A percentile compares a stretch with the other conserved stretches of the same genome.
phyloP scores from a whole-genome alignment of 2,888 invertebrate species.

The Sarcophaga rosellei region DNA sequence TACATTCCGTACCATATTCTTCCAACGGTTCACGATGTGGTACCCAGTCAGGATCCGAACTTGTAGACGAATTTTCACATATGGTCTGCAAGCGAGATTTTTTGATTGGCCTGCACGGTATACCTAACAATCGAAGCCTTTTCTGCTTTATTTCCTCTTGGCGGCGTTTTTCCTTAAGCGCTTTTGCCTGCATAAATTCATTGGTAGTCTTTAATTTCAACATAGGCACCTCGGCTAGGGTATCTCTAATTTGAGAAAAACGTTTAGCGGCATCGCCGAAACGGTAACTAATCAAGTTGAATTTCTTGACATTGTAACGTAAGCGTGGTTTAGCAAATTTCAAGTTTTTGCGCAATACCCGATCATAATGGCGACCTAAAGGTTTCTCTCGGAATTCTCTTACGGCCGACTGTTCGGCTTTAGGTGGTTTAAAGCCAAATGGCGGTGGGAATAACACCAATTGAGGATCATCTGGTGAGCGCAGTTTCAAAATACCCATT shows the following conservation, averaged over 20 bases:
- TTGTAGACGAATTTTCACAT: slow-evolving; percentile 72
- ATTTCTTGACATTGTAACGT: slow-evolving; percentile 76
- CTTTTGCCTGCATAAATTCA: slow-evolving; percentile 74
- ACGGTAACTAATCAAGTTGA: slow-evolving; percentile 78
- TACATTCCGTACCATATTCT: background rate
- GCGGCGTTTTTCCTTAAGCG: slow-evolving; percentile 67
- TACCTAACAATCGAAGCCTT: slow-evolving; percentile 74
- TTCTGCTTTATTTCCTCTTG: slow-evolving; percentile 71
- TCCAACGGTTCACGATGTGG: slow-evolving; percentile 72
- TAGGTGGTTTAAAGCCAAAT: slow-evolving; percentile 64
- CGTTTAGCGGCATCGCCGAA: slow-evolving; percentile 68
- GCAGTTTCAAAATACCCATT: slow-evolving; percentile 72
- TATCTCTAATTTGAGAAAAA: slow-evolving; percentile 30
- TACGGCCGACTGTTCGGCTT: slow-evolving; percentile 68
- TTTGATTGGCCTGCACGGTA: slow-evolving; percentile 73
- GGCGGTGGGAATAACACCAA: slow-evolving; percentile 74
- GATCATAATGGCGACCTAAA: slow-evolving; percentile 76
- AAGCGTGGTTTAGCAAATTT: slow-evolving; percentile 76
- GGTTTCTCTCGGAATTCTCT: slow-evolving; percentile 72
- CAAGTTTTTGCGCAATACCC: slow-evolving; percentile 73
- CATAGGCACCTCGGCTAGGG: background rate
- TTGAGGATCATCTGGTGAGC: slow-evolving; percentile 76
- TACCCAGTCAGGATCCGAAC: slow-evolving; percentile 76
- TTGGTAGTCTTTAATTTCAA: slow-evolving; percentile 70
- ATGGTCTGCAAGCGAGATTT: slow-evolving; percentile 71